Evolutionary conservation across 2,888 invertebrate species (phyloP).

Genomic region (Diachrysia chrysitis): DNA sequence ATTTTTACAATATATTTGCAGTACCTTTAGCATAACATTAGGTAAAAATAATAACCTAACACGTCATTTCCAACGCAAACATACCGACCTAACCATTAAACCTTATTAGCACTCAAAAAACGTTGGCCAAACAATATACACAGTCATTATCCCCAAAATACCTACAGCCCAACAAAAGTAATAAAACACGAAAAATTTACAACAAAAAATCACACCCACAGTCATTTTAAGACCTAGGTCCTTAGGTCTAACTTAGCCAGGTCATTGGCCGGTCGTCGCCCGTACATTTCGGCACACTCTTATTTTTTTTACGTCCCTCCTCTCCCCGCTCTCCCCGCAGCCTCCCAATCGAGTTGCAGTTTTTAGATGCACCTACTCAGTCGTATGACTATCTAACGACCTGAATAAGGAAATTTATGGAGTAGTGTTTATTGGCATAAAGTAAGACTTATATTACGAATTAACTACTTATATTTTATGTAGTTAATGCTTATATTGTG

Average conservation of each 20-base stretch:
- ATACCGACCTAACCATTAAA: background rate
- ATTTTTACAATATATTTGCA: background rate
- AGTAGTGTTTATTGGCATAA: constrained; percentile 50
- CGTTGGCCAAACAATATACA: constrained; percentile 3
- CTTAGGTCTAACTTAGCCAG: constrained; percentile 72
- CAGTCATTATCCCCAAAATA: constrained; percentile 54
- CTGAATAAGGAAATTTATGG: constrained; percentile 64
- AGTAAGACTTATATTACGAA: too few relatives aligned
- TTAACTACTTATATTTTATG: too few relatives aligned
- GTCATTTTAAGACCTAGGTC: constrained; percentile 66
- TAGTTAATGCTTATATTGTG: too few relatives aligned
- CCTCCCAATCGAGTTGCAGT: constrained; percentile 86
- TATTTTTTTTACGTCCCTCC: constrained; percentile 69
- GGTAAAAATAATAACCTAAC: background rate
- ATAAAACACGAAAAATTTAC: constrained; percentile 41
- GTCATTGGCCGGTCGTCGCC: constrained; percentile 86
- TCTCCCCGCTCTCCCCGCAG: constrained; percentile 59
- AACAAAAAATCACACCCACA: constrained; percentile 50
- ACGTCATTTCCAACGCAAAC: background rate
- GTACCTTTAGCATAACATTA: background rate
- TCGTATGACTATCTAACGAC: constrained; percentile 87
- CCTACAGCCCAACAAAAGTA: constrained; percentile 24
- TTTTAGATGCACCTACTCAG: constrained; percentile 89
- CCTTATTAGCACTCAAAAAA: constrained; percentile 17
- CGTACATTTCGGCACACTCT: constrained; percentile 79